Evolutionary conservation across 2,797 vertebrate species (phyloP).

Genomic region (Lateolabrax maculatus): DNA sequence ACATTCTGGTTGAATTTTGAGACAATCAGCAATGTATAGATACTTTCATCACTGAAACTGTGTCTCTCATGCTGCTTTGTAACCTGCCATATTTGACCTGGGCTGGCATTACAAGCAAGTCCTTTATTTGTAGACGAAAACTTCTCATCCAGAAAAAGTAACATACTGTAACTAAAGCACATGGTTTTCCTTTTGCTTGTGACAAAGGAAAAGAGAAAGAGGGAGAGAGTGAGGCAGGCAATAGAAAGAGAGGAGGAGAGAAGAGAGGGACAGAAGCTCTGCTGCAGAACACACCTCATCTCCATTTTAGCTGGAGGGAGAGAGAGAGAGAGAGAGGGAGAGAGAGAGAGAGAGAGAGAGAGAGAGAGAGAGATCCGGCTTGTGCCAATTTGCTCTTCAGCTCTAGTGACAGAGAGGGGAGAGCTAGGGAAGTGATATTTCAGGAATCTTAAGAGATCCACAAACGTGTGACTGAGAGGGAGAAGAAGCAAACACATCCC

Average conservation of each 20-base stretch:
- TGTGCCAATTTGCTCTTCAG: slow-evolving; percentile 76
- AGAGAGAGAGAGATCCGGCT: slow-evolving; percentile 68
- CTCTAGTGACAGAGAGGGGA: slow-evolving; percentile 72
- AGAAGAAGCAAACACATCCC: slow-evolving; percentile 40
- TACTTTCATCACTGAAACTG: background rate
- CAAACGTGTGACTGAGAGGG: slow-evolving; percentile 56
- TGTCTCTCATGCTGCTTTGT: slow-evolving; percentile 12
- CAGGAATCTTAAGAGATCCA: slow-evolving; percentile 71
- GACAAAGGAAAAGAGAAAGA: slow-evolving; percentile 59
- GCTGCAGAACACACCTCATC: slow-evolving; percentile 81
- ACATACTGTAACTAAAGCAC: slow-evolving; percentile 45
- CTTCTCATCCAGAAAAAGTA: slow-evolving; percentile 48
- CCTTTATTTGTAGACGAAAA: slow-evolving; percentile 42
- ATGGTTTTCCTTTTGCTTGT: slow-evolving; percentile 54
- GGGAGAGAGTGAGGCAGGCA: slow-evolving; percentile 61
- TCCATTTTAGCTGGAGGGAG: slow-evolving; percentile 76
- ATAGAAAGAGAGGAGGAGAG: slow-evolving; percentile 67
- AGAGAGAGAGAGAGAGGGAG: slow-evolving; percentile 46
- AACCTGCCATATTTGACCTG: background rate
- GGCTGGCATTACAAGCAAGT: slow-evolving; percentile 18
- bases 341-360: slow-evolving; percentile 24
- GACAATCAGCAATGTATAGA: background rate
- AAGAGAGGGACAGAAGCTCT: slow-evolving; percentile 73
- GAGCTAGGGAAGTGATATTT: slow-evolving; percentile 77
- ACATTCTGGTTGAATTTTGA: background rate